phyloP scores from a whole-genome alignment of 2,113 vertebrate genomes.

The Albula goreensis region DNA sequence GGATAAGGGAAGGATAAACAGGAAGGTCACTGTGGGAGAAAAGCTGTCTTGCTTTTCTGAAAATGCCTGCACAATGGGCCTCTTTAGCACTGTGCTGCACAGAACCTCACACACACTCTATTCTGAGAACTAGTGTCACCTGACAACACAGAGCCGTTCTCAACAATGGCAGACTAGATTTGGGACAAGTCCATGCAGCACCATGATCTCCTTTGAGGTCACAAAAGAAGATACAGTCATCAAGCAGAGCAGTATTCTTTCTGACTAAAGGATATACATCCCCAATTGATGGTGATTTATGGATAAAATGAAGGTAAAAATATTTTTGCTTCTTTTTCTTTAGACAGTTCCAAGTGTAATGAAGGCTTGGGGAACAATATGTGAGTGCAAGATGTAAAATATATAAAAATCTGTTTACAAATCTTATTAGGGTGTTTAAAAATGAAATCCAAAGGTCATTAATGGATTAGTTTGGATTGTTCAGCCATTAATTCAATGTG shows the following conservation, averaged over 20 bases:
- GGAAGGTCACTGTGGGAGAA: background rate
- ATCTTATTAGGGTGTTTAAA: background rate
- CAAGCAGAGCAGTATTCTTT: background rate
- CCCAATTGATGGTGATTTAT: background rate
- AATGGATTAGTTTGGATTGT: background rate
- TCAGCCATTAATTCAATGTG: background rate
- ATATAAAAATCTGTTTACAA: background rate
- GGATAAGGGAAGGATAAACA: background rate
- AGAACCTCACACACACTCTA: too few species aligned
- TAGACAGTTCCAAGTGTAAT: background rate
- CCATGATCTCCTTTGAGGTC: background rate
- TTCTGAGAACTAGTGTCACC: too few species aligned
- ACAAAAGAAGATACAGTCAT: background rate
- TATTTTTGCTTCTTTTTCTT: background rate
- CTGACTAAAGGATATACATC: background rate
- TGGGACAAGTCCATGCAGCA: too few species aligned
- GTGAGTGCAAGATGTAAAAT: background rate
- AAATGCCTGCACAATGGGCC: too few species aligned
- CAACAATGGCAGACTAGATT: too few species aligned
- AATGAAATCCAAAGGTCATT: background rate
- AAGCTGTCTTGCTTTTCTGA: too few species aligned
- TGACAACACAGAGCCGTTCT: too few species aligned
- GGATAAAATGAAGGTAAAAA: background rate
- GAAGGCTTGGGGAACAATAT: background rate
- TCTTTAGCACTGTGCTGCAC: too few species aligned